phyloP scores from a whole-genome alignment of 2,797 vertebrate genomes.

The Danio albolineatus region DNA sequence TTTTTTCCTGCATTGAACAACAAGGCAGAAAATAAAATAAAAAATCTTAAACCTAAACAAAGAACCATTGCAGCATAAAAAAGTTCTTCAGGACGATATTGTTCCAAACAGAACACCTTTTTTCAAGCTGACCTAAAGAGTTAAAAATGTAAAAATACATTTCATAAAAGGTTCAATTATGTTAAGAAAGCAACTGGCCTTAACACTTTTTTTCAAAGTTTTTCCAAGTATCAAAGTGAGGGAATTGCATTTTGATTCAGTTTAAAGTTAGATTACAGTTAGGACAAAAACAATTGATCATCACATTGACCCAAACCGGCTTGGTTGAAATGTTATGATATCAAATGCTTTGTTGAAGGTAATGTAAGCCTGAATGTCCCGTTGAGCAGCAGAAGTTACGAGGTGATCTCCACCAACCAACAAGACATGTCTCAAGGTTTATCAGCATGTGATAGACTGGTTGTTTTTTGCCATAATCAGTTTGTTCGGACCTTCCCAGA shows the following conservation, averaged over 20 bases:
- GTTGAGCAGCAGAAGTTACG: neutral
- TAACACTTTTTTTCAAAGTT: no score
- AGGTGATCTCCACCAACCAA: constrained; percentile 48
- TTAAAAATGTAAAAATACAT: no score
- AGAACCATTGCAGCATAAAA: no score
- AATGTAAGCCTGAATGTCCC: neutral
- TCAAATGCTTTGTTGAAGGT: neutral
- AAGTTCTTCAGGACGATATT: no score
- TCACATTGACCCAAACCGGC: neutral
- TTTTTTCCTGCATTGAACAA: no score
- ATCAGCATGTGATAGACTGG: constrained; percentile 73
- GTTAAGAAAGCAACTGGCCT: neutral
- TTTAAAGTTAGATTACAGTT: neutral
- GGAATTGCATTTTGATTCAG: neutral
- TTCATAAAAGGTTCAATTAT: no score
- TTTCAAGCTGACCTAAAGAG: no score
- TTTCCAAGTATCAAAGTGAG: neutral
- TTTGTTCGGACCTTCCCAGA: constrained; percentile 69
- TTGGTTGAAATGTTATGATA: neutral
- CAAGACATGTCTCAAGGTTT: constrained; percentile 61
- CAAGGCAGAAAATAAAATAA: no score
- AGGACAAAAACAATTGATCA: neutral
- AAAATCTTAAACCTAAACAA: no score
- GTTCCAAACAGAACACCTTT: no score
- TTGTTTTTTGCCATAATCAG: constrained; percentile 71